These are phyloP conservation scores for Pemphigus obesinymphae DNA, from an alignment of 1,140 invertebrate species.

Conservation along the genomic window DNA sequence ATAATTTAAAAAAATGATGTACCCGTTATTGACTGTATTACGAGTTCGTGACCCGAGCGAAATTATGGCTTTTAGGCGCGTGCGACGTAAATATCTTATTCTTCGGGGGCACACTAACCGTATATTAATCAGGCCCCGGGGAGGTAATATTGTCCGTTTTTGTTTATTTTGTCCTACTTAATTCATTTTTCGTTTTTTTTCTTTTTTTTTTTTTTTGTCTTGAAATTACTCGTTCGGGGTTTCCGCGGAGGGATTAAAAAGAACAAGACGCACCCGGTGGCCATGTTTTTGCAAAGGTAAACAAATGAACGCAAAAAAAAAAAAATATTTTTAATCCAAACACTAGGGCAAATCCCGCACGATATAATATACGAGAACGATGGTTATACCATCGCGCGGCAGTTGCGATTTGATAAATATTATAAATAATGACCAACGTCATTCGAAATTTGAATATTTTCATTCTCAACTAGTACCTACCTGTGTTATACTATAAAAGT, in stretches of 20 bases:
- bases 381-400: too few species aligned
- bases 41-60: too few species aligned
- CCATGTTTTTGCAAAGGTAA: not conserved
- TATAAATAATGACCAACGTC: too few species aligned
- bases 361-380: too few species aligned
- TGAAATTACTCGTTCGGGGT: not conserved
- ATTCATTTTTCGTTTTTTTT: not conserved
- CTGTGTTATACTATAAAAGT: too few species aligned
- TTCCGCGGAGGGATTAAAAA: slow-evolving; percentile 18
- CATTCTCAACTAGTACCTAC: too few species aligned
- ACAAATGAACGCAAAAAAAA: not conserved
- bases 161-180: not conserved
- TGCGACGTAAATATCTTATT: not conserved
- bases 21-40: too few species aligned
- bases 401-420: not conserved
- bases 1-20: too few species aligned
- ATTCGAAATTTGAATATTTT: too few species aligned
- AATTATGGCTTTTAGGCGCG: not conserved
- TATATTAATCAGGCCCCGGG: slow-evolving; percentile 20
- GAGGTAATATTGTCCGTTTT: not conserved
- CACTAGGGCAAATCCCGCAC: not conserved
- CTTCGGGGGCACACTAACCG: not conserved
- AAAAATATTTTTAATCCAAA: slow-evolving; percentile 14
- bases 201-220: too few species aligned
- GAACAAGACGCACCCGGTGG: not conserved